Conservation (phyloP, 2,888 invertebrate species). For the Andricus quercusramuli region DNA sequence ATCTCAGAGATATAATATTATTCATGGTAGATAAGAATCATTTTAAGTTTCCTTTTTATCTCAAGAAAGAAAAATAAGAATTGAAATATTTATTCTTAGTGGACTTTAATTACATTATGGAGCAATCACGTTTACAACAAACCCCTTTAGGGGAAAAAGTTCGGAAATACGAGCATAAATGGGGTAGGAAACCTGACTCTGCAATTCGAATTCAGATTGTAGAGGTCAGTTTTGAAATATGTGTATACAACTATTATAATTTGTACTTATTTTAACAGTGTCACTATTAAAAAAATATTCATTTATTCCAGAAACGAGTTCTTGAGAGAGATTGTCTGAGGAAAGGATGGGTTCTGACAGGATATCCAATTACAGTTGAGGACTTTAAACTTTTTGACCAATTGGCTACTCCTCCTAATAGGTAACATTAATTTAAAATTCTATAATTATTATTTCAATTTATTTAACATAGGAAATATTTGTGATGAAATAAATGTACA, state of each 20-base stretch:
- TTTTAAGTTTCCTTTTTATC: neutral
- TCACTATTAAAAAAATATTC: slow-evolving; percentile 51
- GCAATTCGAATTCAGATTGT: slow-evolving; percentile 64
- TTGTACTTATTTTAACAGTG: neutral
- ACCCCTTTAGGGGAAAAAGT: slow-evolving; percentile 61
- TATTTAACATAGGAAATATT: neutral
- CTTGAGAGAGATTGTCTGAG: slow-evolving; percentile 81
- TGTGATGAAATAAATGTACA: neutral
- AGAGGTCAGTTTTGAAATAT: slow-evolving; percentile 54
- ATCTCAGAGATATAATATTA: slow-evolving; percentile 80
- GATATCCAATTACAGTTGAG: slow-evolving; percentile 80
- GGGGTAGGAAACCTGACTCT: slow-evolving; percentile 55
- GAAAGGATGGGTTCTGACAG: slow-evolving; percentile 83
- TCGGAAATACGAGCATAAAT: slow-evolving; percentile 57
- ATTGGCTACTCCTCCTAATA: slow-evolving; percentile 83
- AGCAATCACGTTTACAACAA: slow-evolving; percentile 79
- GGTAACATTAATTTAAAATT: slow-evolving; percentile 74
- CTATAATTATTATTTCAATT: neutral
- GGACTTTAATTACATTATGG: slow-evolving; percentile 81
- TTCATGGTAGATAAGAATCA: slow-evolving; percentile 77
- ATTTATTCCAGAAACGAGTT: slow-evolving; percentile 75
- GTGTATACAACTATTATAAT: neutral
- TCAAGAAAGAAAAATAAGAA: slow-evolving; percentile 62
- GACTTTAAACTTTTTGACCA: slow-evolving; percentile 83
- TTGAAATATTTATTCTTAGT: slow-evolving; percentile 75